A percentile compares a stretch with the other conserved stretches of the same genome.
These are phyloP conservation scores for Greenwoodochromis staneri DNA, from an alignment of 2,113 vertebrate genomes.

Conservation along the genomic window DNA sequence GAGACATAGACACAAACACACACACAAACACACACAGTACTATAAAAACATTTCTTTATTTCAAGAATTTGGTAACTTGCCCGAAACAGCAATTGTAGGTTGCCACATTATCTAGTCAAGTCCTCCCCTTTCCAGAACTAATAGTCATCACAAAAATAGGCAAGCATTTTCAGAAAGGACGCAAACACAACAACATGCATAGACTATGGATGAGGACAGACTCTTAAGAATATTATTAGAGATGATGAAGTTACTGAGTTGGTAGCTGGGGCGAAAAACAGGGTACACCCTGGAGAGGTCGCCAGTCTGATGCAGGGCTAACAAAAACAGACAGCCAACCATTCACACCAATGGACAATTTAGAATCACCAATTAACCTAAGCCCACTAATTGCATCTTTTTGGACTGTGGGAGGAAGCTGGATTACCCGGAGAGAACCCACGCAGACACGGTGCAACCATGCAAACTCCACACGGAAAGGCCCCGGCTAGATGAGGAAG, in stretches of 20 bases:
- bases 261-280: background rate
- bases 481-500: background rate
- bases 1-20: background rate
- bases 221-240: background rate
- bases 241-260: background rate
- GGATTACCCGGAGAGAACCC: background rate
- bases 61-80: background rate
- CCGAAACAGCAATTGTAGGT: background rate
- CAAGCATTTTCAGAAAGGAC: background rate
- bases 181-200: background rate
- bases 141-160: background rate
- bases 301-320: fast-evolving
- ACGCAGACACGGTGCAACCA: background rate
- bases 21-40: background rate
- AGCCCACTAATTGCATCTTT: background rate
- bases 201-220: background rate
- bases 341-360: background rate
- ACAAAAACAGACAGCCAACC: background rate
- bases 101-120: background rate
- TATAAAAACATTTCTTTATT: background rate
- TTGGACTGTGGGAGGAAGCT: background rate
- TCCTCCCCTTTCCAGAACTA: background rate
- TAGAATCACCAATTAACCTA: background rate
- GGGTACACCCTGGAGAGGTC: background rate
- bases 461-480: background rate